These are phyloP conservation scores for Drosophila littoralis DNA, from an alignment of 1,140 invertebrate genomes.

Conservation along the genomic window DNA sequence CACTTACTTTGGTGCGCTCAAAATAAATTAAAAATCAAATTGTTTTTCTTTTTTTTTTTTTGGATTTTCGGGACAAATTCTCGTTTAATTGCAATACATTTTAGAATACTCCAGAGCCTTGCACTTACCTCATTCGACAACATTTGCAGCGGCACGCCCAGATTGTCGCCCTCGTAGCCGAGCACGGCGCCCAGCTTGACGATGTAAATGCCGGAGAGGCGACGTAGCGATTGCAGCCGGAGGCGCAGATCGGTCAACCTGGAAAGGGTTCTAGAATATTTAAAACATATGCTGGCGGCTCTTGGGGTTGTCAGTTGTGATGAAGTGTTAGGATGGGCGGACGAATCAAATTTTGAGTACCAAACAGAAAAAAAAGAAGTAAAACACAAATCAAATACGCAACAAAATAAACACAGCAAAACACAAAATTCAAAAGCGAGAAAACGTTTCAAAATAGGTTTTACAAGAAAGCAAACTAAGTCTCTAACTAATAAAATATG, in stretches of 20 bases:
- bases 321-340: conserved; percentile 84
- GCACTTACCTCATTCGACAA: conserved; percentile 85
- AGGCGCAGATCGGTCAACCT: conserved; percentile 90
- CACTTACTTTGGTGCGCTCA: conserved; percentile 72
- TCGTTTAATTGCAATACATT: conserved; percentile 16
- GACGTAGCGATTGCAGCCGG: conserved; percentile 89
- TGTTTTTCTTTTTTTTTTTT: conserved; percentile 2
- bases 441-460: conserved; percentile 34
- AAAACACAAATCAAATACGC: conserved; percentile 44
- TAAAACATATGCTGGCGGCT: conserved; percentile 76
- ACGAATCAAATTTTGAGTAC: conserved; percentile 84
- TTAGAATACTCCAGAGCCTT: background rate
- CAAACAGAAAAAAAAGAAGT: conserved; percentile 51
- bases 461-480: conserved; percentile 4
- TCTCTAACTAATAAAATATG: conserved; percentile 13
- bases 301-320: conserved; percentile 58
- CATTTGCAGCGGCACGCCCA: conserved; percentile 85
- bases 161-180: conserved; percentile 86
- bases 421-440: conserved; percentile 39
- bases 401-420: conserved; percentile 63
- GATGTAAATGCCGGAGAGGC: conserved; percentile 91
- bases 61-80: conserved; percentile 49
- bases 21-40: conserved; percentile 51
- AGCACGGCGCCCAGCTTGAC: conserved; percentile 91
- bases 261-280: conserved; percentile 84